A percentile compares a stretch with the other conserved stretches of the same genome.
Evolutionary conservation across 2,797 vertebrate species (phyloP).

Genomic region (Syndactyla subalaris): DNA sequence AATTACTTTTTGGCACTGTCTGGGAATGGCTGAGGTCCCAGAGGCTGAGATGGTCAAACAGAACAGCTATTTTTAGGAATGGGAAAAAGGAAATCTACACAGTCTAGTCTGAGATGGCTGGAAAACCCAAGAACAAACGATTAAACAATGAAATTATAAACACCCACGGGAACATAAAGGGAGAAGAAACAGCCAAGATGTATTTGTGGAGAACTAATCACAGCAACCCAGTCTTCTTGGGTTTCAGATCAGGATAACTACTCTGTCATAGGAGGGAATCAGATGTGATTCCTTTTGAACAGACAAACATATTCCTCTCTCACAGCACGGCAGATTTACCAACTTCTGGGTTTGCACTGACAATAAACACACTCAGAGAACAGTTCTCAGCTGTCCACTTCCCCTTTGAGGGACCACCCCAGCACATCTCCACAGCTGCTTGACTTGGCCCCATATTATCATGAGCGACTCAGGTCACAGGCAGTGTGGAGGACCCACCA

Average conservation of each 20-base stretch:
- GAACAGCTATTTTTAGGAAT: not conserved
- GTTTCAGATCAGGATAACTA: not conserved
- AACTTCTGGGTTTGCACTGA: not conserved
- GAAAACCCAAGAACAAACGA: not conserved
- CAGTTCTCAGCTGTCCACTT: too few species aligned
- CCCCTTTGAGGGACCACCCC: not conserved
- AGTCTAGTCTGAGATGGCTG: rapidly evolving
- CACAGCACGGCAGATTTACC: not conserved
- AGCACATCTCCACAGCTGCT: not conserved
- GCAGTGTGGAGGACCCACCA: not conserved
- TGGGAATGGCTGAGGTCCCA: not conserved
- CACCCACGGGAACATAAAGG: not conserved
- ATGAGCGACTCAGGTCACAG: not conserved
- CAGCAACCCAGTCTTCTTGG: rapidly evolving
- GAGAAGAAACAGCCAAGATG: not conserved
- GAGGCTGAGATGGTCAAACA: not conserved
- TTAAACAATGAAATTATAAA: not conserved
- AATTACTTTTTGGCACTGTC: not conserved
- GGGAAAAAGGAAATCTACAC: not conserved
- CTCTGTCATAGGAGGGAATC: not conserved
- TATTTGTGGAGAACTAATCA: not conserved
- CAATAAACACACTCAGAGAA: not conserved
- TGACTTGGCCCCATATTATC: not conserved
- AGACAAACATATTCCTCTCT: not conserved
- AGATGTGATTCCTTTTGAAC: not conserved